These are phyloP conservation scores for Himalopsyche anomala DNA, from an alignment of 2,888 invertebrate species.

Conservation along the genomic window DNA sequence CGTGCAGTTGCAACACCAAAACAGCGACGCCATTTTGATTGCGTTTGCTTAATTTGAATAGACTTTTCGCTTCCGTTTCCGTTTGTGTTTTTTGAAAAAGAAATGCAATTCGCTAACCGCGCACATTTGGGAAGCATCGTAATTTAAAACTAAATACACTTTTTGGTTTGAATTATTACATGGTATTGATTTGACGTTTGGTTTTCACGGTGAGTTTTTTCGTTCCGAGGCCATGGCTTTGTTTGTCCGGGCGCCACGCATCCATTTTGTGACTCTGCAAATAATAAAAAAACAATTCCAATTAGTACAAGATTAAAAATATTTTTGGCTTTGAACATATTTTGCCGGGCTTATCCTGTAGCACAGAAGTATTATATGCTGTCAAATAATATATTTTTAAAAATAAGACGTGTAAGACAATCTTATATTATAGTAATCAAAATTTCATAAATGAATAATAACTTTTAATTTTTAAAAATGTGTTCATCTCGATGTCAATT, in stretches of 20 bases:
- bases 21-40: slow-evolving; percentile 53
- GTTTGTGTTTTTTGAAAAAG: slow-evolving; percentile 53
- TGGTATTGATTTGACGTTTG: slow-evolving; percentile 45
- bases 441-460: too few relatives aligned
- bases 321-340: too few relatives aligned
- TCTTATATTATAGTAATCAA: too few relatives aligned
- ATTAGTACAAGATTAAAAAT: too few relatives aligned
- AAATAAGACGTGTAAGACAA: too few relatives aligned
- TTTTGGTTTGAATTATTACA: slow-evolving; percentile 48
- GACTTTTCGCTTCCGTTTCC: slow-evolving; percentile 38
- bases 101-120: slow-evolving; percentile 49
- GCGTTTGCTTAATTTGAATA: slow-evolving; percentile 16
- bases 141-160: slow-evolving; percentile 41
- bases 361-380: too few relatives aligned
- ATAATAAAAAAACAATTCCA: neutral
- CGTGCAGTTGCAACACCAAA: slow-evolving; percentile 48
- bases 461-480: too few relatives aligned
- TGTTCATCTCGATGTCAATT: too few relatives aligned
- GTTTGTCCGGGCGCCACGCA: slow-evolving; percentile 33
- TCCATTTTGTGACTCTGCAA: slow-evolving; percentile 54
- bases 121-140: slow-evolving; percentile 63
- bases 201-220: neutral
- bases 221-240: neutral
- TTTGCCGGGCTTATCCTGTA: too few relatives aligned
- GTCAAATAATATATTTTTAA: too few relatives aligned